Evolutionary conservation across 2,113 vertebrate species (phyloP).

Genomic region (Nerophis lumbriciformis): DNA sequence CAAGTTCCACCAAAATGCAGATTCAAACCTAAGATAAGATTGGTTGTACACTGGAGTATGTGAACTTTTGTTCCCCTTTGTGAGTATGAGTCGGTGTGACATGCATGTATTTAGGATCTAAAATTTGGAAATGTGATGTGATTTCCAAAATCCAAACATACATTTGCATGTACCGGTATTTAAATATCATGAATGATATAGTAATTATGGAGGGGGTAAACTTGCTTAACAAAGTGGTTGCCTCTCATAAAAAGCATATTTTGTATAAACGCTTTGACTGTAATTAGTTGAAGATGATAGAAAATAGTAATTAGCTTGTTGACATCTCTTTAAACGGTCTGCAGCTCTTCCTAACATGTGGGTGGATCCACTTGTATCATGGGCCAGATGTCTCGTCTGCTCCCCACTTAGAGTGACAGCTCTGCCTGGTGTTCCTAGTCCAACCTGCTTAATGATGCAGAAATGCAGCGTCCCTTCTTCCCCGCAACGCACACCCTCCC

Average conservation of each 20-base stretch:
- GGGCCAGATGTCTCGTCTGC: constrained; percentile 61
- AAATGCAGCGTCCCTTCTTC: constrained; percentile 48
- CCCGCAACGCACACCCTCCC: constrained; percentile 14
- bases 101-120: too few relatives aligned
- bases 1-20: neutral
- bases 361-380: constrained; percentile 43
- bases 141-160: too few relatives aligned
- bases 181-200: too few relatives aligned
- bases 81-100: too few relatives aligned
- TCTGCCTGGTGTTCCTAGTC: constrained; percentile 54
- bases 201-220: too few relatives aligned
- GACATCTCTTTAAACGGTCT: constrained; percentile 23
- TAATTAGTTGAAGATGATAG: constrained; percentile 1
- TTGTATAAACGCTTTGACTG: neutral
- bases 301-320: neutral
- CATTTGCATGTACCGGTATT: too few relatives aligned
- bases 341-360: constrained; percentile 31
- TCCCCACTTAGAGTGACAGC: constrained; percentile 38
- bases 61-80: too few relatives aligned
- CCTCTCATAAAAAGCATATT: neutral
- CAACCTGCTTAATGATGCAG: constrained; percentile 67
- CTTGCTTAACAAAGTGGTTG: neutral
- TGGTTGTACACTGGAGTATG: neutral
- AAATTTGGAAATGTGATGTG: too few relatives aligned
- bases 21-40: neutral